Evolutionary conservation across 2,888 invertebrate genomes (phyloP), one percentile per base, ranked within the genome.

Genomic region (Tachystola acroxantha): DNA sequence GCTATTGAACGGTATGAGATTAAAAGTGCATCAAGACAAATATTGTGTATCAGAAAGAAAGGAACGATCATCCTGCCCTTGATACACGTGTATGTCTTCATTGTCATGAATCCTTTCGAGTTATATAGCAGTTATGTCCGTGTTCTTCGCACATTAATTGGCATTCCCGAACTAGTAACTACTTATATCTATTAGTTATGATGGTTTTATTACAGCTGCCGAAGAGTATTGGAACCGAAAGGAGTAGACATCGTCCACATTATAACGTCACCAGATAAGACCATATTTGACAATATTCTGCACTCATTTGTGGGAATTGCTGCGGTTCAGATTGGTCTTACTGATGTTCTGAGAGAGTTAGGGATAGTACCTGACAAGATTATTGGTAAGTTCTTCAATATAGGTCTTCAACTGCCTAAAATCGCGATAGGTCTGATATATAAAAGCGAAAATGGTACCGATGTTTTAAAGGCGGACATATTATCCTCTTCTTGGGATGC

Each of bases 291-390:
- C 37, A 90, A 91, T 54, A 91, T 92, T 27, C 61, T 92, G 5
- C 82, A 92, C 66, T 91, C 92, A 2, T 94, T 94, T 68, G 91
- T 94, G 13, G 91, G 92, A 10, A 94, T 94, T 44, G 91, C 93
- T 10, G 91, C 93, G 0, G 59, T 84, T 1, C 81, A 89, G 84
- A 90, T 92, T 41, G 87, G 72, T 3, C 43, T 59, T 0, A 59
- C 59, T 27, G 57, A 59, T 41, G 30, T 56, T 1, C 50, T 89
- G 11, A 61, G 58, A 13, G 45, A 33, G 14, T 9, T 59, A 5
- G 50, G 46, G 10, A 10, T 53, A 3, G 33, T 44, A 7, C 53
- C 53, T 2, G 53, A 53, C 25, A 43, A 43, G 9, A 52, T 56
- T 19, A 56, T 58, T 45, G 94, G 92, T 36, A 90, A 91, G 61